Conservation (phyloP, 2,113 vertebrate genomes). For the Dipodomys spectabilis region DNA sequence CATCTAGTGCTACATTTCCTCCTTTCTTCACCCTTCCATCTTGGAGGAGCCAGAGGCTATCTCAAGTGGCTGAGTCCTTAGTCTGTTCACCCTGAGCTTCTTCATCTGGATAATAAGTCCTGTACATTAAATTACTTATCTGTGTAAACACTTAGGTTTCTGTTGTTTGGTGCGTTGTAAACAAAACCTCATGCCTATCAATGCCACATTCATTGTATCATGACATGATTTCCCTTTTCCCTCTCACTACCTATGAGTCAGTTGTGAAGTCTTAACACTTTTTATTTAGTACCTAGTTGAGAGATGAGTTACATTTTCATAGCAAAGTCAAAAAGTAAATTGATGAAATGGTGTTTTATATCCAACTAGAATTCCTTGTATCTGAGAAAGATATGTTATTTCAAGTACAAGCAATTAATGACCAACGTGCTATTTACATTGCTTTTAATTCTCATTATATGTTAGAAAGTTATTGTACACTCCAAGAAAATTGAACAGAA, state of each 20-base stretch:
- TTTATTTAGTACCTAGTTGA: neutral
- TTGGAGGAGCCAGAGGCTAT: neutral
- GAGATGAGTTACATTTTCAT: slow-evolving; percentile 49
- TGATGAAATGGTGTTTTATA: slow-evolving; percentile 52
- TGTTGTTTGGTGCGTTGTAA: neutral
- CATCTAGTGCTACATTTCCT: neutral
- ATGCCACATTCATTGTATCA: neutral
- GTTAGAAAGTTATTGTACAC: slow-evolving; percentile 81
- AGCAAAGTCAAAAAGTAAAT: slow-evolving; percentile 49
- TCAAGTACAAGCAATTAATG: slow-evolving; percentile 82
- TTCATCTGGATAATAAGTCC: neutral
- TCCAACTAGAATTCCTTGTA: slow-evolving; percentile 22
- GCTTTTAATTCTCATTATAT: slow-evolving; percentile 81
- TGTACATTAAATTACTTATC: slow-evolving; percentile 3
- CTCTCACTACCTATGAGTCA: neutral
- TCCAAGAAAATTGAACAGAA: slow-evolving; percentile 84
- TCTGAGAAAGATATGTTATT: slow-evolving; percentile 75
- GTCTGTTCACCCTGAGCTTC: neutral
- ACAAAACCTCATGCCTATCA: neutral
- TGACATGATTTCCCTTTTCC: slow-evolving; percentile 23
- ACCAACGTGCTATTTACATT: slow-evolving; percentile 82
- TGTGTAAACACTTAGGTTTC: slow-evolving; percentile 40
- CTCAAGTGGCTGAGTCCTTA: neutral
- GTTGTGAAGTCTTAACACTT: slow-evolving; percentile 34
- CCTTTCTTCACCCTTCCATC: neutral